phyloP scores from a whole-genome alignment of 2,113 vertebrate species.

The Macaca nemestrina region DNA sequence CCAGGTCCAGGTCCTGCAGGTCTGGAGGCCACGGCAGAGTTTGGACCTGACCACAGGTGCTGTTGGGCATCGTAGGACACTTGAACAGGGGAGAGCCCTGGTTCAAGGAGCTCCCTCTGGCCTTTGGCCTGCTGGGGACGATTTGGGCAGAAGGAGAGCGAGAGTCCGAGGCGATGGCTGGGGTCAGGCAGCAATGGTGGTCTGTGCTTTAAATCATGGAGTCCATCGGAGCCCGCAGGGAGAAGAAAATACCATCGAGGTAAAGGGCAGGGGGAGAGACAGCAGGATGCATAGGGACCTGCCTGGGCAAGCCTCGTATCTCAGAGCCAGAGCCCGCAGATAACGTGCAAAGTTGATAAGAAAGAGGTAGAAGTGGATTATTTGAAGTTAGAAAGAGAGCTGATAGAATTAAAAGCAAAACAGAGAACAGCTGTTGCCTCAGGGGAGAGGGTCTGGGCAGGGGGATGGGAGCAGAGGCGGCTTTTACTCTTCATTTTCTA shows the following conservation, averaged over 20 bases:
- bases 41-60: not conserved
- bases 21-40: not conserved
- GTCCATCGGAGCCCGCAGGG: fast-evolving
- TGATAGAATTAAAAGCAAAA: not conserved
- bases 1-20: not conserved
- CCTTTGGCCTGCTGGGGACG: not conserved
- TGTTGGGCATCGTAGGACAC: fast-evolving
- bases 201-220: fast-evolving
- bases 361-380: not conserved
- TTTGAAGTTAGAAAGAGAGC: not conserved
- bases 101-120: not conserved
- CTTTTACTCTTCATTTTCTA: not conserved
- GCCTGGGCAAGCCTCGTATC: not conserved
- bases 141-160: not conserved
- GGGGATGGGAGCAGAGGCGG: not conserved
- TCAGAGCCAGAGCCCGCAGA: not conserved
- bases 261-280: not conserved
- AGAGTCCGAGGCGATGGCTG: fast-evolving
- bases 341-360: fast-evolving
- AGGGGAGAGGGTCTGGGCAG: not conserved
- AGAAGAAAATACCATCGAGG: fast-evolving
- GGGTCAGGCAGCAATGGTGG: not conserved
- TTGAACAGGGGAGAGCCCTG: not conserved
- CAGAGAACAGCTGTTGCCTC: not conserved
- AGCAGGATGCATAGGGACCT: fast-evolving